Evolutionary conservation across 2,113 vertebrate genomes (phyloP).

Genomic region (Columba livia): DNA sequence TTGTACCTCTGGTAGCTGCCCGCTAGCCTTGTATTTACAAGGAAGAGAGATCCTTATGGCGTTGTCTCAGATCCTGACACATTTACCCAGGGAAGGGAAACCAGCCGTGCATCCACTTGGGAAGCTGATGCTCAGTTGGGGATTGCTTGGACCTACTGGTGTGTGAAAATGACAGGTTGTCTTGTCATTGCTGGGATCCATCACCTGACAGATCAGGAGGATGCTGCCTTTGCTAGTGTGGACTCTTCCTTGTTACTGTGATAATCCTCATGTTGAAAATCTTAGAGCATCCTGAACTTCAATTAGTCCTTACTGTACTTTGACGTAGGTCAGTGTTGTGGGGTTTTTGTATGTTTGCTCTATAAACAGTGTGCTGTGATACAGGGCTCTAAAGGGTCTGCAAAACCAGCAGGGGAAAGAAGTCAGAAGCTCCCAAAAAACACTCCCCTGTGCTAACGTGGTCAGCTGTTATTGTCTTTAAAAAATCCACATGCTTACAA

Average conservation of each 20-base stretch:
- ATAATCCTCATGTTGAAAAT: not conserved
- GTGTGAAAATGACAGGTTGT: constrained; percentile 6
- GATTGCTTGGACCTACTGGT: not conserved
- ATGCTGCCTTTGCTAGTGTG: not conserved
- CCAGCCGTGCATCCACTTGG: not conserved
- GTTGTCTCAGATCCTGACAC: not conserved
- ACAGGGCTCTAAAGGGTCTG: not conserved
- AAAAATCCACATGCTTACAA: not conserved
- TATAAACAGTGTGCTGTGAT: not conserved
- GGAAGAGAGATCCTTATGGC: not conserved
- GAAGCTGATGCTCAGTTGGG: not conserved
- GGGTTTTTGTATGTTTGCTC: not conserved
- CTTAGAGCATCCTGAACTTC: not conserved
- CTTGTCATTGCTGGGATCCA: not conserved
- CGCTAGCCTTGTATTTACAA: not conserved
- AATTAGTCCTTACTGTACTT: not conserved
- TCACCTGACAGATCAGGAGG: not conserved
- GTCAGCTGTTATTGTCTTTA: not conserved
- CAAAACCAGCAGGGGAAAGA: not conserved
- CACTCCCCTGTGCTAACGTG: not conserved
- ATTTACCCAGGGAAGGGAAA: not conserved
- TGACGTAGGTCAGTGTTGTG: not conserved
- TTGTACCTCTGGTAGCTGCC: not conserved
- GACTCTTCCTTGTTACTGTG: not conserved
- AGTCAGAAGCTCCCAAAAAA: not conserved